These are phyloP conservation scores for Chinchilla lanigera DNA, from an alignment of 2,113 vertebrate species.

Conservation along the genomic window DNA sequence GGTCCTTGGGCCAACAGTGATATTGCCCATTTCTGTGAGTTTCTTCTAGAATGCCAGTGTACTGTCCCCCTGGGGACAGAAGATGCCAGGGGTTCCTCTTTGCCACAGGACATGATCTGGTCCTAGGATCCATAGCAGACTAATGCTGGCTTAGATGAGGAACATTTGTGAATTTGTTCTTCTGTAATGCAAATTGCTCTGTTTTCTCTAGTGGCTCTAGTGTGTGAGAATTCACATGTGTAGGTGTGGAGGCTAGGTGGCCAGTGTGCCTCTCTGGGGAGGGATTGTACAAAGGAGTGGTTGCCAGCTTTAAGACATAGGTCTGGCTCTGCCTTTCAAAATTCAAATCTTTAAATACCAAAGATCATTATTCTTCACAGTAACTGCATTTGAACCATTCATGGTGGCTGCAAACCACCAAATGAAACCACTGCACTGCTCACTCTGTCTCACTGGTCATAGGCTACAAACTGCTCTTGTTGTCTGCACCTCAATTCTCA, in stretches of 20 bases:
- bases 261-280: fast-evolving
- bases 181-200: background rate
- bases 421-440: background rate
- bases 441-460: background rate
- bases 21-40: slow-evolving; percentile 70
- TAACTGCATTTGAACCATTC: background rate
- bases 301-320: background rate
- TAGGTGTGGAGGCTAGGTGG: background rate
- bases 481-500: too few species aligned
- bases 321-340: background rate
- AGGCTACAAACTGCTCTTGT: background rate
- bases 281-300: background rate
- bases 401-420: background rate
- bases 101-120: background rate
- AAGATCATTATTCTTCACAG: background rate
- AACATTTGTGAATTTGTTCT: slow-evolving; percentile 45
- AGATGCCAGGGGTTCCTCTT: slow-evolving; percentile 71
- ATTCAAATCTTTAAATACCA: background rate
- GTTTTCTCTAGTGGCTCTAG: background rate
- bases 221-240: background rate
- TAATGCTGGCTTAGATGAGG: slow-evolving; percentile 26
- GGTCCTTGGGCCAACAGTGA: slow-evolving; percentile 68
- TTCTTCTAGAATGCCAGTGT: slow-evolving; percentile 68
- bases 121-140: slow-evolving; percentile 50
- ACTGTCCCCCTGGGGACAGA: slow-evolving; percentile 66